phyloP scores from a whole-genome alignment of 2,888 invertebrate genomes.

The Lacanobia oleracea region DNA sequence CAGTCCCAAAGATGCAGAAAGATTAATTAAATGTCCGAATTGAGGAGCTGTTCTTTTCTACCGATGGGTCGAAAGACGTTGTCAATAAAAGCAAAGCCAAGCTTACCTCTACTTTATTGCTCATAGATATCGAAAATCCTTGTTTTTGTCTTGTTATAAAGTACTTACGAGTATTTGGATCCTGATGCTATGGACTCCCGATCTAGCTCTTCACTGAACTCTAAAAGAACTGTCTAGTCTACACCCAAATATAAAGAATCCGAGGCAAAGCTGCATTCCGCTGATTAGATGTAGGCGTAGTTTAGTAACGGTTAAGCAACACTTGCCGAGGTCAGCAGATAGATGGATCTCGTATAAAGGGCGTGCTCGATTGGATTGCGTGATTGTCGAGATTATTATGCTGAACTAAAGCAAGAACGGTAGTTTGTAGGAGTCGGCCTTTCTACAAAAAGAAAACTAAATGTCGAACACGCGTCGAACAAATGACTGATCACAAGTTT shows the following conservation, averaged over 20 bases:
- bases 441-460: not conserved
- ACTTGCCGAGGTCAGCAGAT: constrained; percentile 50
- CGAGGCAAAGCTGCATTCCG: constrained; percentile 41
- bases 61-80: too few relatives aligned
- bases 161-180: too few relatives aligned
- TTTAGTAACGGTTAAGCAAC: constrained; percentile 57
- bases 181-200: too few relatives aligned
- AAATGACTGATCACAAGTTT: not conserved
- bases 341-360: constrained; percentile 55
- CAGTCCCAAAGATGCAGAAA: too few relatives aligned
- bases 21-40: too few relatives aligned
- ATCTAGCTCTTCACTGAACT: too few relatives aligned
- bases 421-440: not conserved
- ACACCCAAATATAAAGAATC: constrained; percentile 8
- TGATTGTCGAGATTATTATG: constrained; percentile 21
- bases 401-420: constrained; percentile 23
- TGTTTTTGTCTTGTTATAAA: too few relatives aligned
- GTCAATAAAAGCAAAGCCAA: too few relatives aligned
- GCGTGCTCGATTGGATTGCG: constrained; percentile 47
- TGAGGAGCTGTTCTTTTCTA: too few relatives aligned
- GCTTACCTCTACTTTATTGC: too few relatives aligned
- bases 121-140: too few relatives aligned
- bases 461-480: not conserved
- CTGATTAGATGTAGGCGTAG: constrained; percentile 53
- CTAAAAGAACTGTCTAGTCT: too few relatives aligned